Percentiles rank a stretch among this genome's conserved stretches.
Evolutionary conservation across 2,888 invertebrate genomes (phyloP).

Genomic region (Folsomia manolachei): DNA sequence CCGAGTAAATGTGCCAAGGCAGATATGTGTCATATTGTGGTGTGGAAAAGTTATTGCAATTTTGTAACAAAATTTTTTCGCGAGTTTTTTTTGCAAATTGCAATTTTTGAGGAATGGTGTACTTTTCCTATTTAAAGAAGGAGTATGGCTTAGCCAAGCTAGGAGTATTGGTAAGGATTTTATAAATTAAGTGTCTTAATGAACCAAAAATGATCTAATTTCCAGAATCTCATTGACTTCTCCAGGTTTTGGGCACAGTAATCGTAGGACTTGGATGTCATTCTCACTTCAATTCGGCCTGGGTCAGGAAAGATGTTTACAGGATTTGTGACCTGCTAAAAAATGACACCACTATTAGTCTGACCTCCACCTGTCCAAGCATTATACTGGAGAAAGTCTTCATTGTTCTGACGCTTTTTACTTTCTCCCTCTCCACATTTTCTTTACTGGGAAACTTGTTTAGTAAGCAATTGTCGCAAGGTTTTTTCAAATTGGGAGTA

Average conservation of each 20-base stretch:
- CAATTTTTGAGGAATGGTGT: not conserved
- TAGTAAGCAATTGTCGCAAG: conserved; percentile 4
- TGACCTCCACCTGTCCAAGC: not conserved
- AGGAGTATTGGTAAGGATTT: not conserved
- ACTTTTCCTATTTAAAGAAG: conserved; percentile 1
- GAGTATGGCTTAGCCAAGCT: not conserved
- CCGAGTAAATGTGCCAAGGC: no score
- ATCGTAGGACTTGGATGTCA: not conserved
- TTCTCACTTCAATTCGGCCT: not conserved
- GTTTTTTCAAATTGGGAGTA: conserved; percentile 2
- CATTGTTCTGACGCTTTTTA: not conserved
- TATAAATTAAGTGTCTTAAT: not conserved
- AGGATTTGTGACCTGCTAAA: conserved; percentile 4
- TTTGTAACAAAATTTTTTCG: no score
- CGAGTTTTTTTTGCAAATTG: not conserved
- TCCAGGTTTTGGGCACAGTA: not conserved
- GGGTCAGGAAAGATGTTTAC: conserved; percentile 9
- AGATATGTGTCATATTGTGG: no score
- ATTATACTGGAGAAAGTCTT: not conserved
- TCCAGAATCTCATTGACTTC: not conserved
- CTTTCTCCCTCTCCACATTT: not conserved
- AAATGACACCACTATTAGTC: not conserved
- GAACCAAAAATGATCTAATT: no score
- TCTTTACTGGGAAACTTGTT: not conserved
- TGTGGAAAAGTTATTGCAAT: no score